phyloP scores from a whole-genome alignment of 1,140 invertebrate species.

The Cyclargus thomasi region DNA sequence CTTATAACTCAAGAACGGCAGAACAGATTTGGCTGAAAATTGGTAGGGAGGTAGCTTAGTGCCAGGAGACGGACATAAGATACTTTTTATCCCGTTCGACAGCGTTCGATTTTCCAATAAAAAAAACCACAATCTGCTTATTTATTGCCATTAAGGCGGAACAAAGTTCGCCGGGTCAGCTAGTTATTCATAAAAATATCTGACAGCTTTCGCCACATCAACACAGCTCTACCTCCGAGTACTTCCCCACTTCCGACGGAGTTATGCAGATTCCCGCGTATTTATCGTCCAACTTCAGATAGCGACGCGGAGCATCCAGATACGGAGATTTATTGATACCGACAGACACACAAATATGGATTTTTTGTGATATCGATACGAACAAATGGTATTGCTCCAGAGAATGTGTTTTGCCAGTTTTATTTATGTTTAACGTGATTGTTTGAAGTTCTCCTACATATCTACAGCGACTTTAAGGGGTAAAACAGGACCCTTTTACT shows the following conservation, averaged over 20 bases:
- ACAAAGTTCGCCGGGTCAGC: no score
- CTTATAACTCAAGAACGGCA: no score
- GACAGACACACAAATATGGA: not conserved
- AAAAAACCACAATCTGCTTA: no score
- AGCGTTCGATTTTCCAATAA: no score
- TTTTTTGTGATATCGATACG: not conserved
- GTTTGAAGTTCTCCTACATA: not conserved
- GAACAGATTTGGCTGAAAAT: no score
- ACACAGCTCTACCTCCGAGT: slow-evolving; percentile 7
- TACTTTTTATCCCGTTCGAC: no score
- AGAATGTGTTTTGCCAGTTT: not conserved
- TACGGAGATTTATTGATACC: slow-evolving; percentile 62
- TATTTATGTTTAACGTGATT: not conserved
- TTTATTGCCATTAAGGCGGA: no score
- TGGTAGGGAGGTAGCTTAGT: no score
- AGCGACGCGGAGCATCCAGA: slow-evolving; percentile 63
- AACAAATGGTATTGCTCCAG: not conserved
- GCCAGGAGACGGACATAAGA: no score
- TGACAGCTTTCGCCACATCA: not conserved
- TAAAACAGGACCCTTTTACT: no score
- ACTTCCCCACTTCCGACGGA: slow-evolving; percentile 37
- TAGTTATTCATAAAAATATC: not conserved
- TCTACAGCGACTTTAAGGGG: no score
- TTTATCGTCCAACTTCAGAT: slow-evolving; percentile 70
- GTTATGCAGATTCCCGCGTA: slow-evolving; percentile 68